Conservation (phyloP, 2,888 invertebrate species). For the Caenorhabditis sp. region DNA sequence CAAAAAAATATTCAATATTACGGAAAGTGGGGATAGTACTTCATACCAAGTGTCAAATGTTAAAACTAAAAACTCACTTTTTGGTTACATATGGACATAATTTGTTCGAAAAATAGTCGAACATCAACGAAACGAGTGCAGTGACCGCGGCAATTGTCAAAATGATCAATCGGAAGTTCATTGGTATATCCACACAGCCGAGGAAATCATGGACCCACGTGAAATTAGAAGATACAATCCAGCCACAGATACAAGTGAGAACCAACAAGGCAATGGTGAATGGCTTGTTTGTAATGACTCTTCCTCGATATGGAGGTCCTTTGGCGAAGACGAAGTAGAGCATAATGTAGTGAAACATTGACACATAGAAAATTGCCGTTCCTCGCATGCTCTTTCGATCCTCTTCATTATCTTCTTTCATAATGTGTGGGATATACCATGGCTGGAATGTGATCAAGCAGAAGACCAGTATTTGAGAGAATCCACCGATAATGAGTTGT, state of each 20-base stretch:
- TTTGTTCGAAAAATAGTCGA: constrained; percentile 25
- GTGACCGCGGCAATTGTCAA: constrained; percentile 9
- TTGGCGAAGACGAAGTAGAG: constrained; percentile 83
- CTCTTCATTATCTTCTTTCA: constrained; percentile 75
- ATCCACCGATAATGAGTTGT: constrained; percentile 79
- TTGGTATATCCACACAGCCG: constrained; percentile 27
- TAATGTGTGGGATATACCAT: constrained; percentile 63
- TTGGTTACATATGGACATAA: constrained; percentile 15
- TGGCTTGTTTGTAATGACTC: constrained; percentile 75
- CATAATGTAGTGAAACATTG: constrained; percentile 80
- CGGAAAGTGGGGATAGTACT: too few relatives aligned
- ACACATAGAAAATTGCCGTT: constrained; percentile 81
- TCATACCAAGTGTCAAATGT: too few relatives aligned
- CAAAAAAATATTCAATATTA: too few relatives aligned
- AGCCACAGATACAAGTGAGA: constrained; percentile 24
- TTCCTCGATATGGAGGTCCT: constrained; percentile 48
- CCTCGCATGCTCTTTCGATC: constrained; percentile 80
- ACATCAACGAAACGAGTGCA: constrained; percentile 17
- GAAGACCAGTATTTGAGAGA: constrained; percentile 74
- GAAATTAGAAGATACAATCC: constrained; percentile 9
- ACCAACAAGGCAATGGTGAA: constrained; percentile 46
- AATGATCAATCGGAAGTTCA: constrained; percentile 26
- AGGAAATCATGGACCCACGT: constrained; percentile 11
- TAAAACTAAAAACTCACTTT: constrained; percentile 21
- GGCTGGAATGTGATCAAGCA: constrained; percentile 55